Base-by-base conservation (phyloP, 2,113 vertebrate genomes). In the Casuarius casuarius region DNA sequence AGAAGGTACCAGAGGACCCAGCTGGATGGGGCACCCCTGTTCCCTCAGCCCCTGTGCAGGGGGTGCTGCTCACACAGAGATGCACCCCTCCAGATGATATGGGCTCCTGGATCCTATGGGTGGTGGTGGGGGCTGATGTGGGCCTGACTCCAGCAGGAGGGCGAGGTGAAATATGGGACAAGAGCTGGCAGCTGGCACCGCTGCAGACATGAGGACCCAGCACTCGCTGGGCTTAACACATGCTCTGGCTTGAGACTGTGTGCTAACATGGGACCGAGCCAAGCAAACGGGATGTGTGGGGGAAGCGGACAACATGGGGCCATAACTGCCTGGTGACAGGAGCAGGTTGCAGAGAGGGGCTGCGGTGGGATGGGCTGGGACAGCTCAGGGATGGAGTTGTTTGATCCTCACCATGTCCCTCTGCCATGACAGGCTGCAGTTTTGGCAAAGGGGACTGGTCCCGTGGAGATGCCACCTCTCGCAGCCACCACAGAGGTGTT, bases 391-490 rank as follows among this genome's bases (percentile, higher is more conserved):
- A 17, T 66, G 40, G 73, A 22, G 5, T 58, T 79, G 38, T 81
- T 33, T 10, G 18, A 94, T 88, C 95, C 91, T 75, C 35, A 96
- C 9, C 6, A 0, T 61, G 22, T 68, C 40, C 38, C 29, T 90
- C 44, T 96, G 11, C 61, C 13, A 73, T 80, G 22, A 80, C 88
- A 97, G 97, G 92, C 92, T 76, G 84, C 81, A 16, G 79, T 38
- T 77, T 86, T 90, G 89, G 79, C 92, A 58, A 96, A 89, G 68
- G 95, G 95, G 54, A n/a, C 70, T 2, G 59, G 79, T 63, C 86
- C 94, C 0, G 29, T 97, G 93, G 96, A 97, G 89, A 92, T 96
- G 90, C 96, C 94, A 18, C 95, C 89, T 58, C 94, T 97, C 0
- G 0, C 40, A 0, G 31, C 90, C 76, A 79, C 94, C 80, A 89